Conservation (phyloP, 2,888 invertebrate genomes). For the Lasius platythorax region DNA sequence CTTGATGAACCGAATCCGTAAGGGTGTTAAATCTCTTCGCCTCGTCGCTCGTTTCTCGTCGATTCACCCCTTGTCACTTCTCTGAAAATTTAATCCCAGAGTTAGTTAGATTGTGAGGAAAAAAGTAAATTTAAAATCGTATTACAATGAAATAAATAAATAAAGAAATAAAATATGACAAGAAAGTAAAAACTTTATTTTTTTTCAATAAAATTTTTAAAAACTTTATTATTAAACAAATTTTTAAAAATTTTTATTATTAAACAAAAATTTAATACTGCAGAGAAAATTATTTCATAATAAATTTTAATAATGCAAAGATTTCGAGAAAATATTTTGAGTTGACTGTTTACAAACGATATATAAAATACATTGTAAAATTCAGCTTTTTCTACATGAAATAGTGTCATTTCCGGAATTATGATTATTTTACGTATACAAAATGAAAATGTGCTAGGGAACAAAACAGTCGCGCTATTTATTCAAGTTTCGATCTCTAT, state of each 20-base stretch:
- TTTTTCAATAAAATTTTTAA: not conserved
- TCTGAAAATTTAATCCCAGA: slow-evolving; percentile 17
- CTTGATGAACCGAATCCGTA: slow-evolving; percentile 36
- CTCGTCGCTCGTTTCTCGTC: slow-evolving; percentile 8
- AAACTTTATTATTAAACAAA: not conserved
- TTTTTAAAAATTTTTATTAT: not conserved
- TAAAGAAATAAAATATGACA: not conserved
- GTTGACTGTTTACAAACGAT: not conserved
- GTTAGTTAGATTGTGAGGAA: not conserved
- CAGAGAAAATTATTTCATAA: not conserved
- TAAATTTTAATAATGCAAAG: not conserved
- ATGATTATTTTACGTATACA: slow-evolving; percentile 3
- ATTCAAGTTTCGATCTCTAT: not conserved
- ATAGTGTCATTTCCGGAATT: not conserved
- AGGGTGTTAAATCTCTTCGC: not conserved
- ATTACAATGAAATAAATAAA: not conserved
- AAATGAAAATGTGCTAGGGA: slow-evolving; percentile 7
- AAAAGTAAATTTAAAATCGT: not conserved
- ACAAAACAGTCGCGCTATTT: not conserved
- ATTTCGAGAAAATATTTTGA: slow-evolving; percentile 20
- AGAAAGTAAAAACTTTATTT: not conserved
- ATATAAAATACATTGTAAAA: slow-evolving; percentile 9
- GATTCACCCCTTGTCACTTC: not conserved
- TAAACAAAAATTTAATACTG: not conserved
- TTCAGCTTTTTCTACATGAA: not conserved